Evolutionary conservation across 2,113 vertebrate species (phyloP).

Genomic region (Ophthalmolycus amberensis): DNA sequence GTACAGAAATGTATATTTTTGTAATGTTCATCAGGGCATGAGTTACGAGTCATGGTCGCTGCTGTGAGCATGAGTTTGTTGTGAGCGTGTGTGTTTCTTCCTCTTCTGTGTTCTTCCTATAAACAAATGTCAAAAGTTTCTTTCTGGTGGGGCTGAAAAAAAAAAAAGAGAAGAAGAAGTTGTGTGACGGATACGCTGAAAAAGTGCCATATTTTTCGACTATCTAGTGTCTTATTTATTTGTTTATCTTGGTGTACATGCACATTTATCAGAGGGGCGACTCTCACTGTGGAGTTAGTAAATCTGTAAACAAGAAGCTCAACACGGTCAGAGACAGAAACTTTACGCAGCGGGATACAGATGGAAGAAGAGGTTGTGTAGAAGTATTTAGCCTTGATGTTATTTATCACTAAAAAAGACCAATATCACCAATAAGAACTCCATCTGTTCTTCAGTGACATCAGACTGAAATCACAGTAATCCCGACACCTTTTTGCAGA

Average conservation of each 20-base stretch:
- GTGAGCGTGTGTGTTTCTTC: constrained; percentile 48
- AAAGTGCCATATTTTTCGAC: constrained; percentile 82
- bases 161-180: not conserved
- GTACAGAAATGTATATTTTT: constrained; percentile 87
- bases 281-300: not conserved
- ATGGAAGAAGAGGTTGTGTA: not conserved
- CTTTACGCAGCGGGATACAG: not conserved
- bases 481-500: not conserved
- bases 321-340: not conserved
- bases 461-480: not conserved
- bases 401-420: constrained; percentile 2
- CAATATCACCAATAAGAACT: not conserved
- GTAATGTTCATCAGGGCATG: constrained; percentile 83
- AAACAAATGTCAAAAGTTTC: constrained; percentile 59
- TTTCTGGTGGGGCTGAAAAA: not conserved
- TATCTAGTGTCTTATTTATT: constrained; percentile 75
- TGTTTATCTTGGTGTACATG: constrained; percentile 49
- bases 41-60: constrained; percentile 73
- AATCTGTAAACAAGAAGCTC: constrained; percentile 15
- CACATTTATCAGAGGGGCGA: constrained; percentile 25
- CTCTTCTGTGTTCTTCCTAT: constrained; percentile 79
- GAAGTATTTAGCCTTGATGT: constrained; percentile 26
- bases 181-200: constrained; percentile 70
- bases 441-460: constrained; percentile 10
- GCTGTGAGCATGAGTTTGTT: constrained; percentile 60